These are phyloP conservation scores for Hippocampus mohnikei DNA, from an alignment of 2,113 vertebrate genomes.

Conservation along the genomic window DNA sequence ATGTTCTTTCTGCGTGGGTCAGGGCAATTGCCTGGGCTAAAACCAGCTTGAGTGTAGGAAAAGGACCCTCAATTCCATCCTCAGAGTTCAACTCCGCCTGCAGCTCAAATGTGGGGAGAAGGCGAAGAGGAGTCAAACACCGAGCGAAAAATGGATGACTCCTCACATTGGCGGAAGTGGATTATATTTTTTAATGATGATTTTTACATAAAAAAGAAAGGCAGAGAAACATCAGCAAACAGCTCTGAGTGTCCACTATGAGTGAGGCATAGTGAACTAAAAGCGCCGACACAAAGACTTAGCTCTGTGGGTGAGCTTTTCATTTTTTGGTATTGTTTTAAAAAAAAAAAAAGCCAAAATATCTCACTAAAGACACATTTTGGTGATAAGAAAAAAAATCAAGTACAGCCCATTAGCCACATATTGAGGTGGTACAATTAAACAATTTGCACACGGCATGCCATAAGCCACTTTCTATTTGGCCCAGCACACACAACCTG, in stretches of 20 bases:
- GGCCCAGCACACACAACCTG: slow-evolving; percentile 15
- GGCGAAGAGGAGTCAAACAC: slow-evolving; percentile 32
- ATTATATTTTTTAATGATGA: slow-evolving; percentile 4
- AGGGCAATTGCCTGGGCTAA: slow-evolving; percentile 44
- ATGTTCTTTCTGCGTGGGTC: slow-evolving; percentile 27
- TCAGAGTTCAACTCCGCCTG: slow-evolving; percentile 24
- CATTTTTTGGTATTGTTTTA: slow-evolving; percentile 1
- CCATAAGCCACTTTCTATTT: neutral
- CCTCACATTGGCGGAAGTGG: neutral
- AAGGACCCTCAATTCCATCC: slow-evolving; percentile 46
- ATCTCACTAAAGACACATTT: neutral
- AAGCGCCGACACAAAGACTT: slow-evolving; percentile 23
- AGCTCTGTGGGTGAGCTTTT: slow-evolving; percentile 12
- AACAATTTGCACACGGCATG: neutral
- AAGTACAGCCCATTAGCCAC: neutral
- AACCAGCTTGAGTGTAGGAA: slow-evolving; percentile 49
- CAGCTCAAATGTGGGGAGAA: slow-evolving; percentile 9
- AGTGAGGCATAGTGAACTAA: slow-evolving; percentile 11
- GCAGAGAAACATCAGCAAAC: slow-evolving; percentile 18
- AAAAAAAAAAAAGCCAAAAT: neutral
- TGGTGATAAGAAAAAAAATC: neutral
- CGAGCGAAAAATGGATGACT: slow-evolving; percentile 19
- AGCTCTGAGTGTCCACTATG: slow-evolving; percentile 33
- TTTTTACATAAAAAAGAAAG: slow-evolving; percentile 32
- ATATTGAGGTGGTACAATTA: neutral